A percentile compares a stretch with the other conserved stretches of the same genome.
Conservation (phyloP, 1,140 invertebrate species). For the Cataglyphis hispanica region DNA sequence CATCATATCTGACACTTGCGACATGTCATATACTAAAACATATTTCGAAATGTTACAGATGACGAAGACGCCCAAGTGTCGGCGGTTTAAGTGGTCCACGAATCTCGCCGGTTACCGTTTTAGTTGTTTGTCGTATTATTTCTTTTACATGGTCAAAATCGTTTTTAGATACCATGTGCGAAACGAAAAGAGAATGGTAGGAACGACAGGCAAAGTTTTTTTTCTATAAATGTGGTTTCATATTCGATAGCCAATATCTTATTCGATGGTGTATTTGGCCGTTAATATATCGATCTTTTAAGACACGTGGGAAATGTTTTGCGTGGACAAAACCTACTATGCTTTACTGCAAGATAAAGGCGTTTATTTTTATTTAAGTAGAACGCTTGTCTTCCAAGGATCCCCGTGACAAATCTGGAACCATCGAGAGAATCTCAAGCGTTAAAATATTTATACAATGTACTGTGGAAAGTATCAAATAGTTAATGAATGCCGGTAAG, state of each 20-base stretch:
- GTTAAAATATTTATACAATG: constrained; percentile 44
- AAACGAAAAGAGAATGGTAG: background rate
- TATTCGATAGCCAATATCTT: background rate
- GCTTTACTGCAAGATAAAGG: background rate
- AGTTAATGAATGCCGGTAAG: constrained; percentile 11
- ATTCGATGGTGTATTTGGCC: background rate
- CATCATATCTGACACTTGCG: background rate
- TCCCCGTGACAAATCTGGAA: constrained; percentile 29
- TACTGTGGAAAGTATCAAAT: constrained; percentile 29
- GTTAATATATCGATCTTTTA: background rate
- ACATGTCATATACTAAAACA: constrained; percentile 34
- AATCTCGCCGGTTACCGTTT: constrained; percentile 48
- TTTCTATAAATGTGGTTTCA: background rate
- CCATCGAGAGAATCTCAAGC: constrained; percentile 59
- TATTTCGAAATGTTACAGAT: constrained; percentile 85
- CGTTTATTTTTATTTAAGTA: constrained; percentile 49
- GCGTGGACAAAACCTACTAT: constrained; percentile 3
- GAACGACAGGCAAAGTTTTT: background rate
- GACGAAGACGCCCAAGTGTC: constrained; percentile 90
- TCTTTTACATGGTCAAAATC: constrained; percentile 12
- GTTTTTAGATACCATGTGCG: constrained; percentile 7
- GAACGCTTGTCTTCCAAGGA: constrained; percentile 68
- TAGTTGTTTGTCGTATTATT: constrained; percentile 18
- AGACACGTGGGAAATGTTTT: constrained; percentile 4
- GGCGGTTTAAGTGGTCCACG: constrained; percentile 85